phyloP scores from a whole-genome alignment of 2,113 vertebrate genomes.

The Oryctolagus cuniculus region mOryCun1.1 NC_091433.1:60623501-60624000 shows the following conservation, averaged over 20 bases:
- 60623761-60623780: constrained; percentile 16
- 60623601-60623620: not conserved
- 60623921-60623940: constrained; percentile 43
- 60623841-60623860: constrained; percentile 58
- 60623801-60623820: constrained; percentile 41
- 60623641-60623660: not conserved
- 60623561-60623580: not conserved
- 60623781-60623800: not conserved
- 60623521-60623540: not conserved
- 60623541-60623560: not conserved
- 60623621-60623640: not conserved
- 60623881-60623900: constrained; percentile 4
- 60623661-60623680: not conserved
- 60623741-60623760: not conserved
- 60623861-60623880: not conserved
- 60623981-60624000: constrained; percentile 30
- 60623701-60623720: not conserved
- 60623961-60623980: constrained; percentile 21
- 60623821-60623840: constrained; percentile 58
- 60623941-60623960: constrained; percentile 50
- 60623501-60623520: not conserved
- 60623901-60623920: constrained; percentile 52
- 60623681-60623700: not conserved
- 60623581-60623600: not conserved
- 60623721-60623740: not conserved